Base-by-base conservation (phyloP, 2,888 invertebrate species). In the Thera britannica region DNA sequence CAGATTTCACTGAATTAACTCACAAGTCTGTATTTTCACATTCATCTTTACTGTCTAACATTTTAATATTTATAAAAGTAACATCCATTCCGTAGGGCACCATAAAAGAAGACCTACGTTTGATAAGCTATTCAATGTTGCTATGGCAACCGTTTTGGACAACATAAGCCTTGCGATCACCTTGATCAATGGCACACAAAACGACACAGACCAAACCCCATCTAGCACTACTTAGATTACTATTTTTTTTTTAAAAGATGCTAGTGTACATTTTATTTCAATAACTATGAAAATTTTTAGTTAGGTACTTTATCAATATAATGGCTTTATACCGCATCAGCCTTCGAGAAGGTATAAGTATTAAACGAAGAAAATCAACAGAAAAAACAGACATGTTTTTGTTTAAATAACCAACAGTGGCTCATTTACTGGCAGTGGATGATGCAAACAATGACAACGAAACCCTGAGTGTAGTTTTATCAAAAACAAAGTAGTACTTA, bases 101-200 rank as follows among this genome's bases (percentile, higher is more conserved):
- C 54, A 69, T 64, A 77, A 74, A 77, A 75, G 73, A 73, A 65
- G 69, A 72, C 75, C 56, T 72, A 68, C 78, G 68, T 74, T 72
- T 64, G 70, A 65, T 77, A 80, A 86, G 87, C 81, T 89, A 90
- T 92, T 93, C 92, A 91, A 92, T 92, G 88, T 92, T 89, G 77
- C 90, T 73, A 90, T 89, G 80, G 89, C 70, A 81, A 92, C 90
- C 75, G 68, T 77, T 85, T 85, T 80, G 70, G 80, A 85, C 90
- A 91, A 91, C 90, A 90, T 65, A 44, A 44, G 49, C 5, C 9
- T 62, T 46, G 41, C 55, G 23, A 23, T 23, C 23, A 23, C 23
- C 23, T 62, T 69, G 59, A 65, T 65, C 62, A 65, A 62, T 62
- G 58, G 23, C 11, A 52, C 11, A 59, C 56, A 6, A 36, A 5